Base-by-base conservation (phyloP, 2,888 invertebrate genomes). In the Uropetala carovei region DNA sequence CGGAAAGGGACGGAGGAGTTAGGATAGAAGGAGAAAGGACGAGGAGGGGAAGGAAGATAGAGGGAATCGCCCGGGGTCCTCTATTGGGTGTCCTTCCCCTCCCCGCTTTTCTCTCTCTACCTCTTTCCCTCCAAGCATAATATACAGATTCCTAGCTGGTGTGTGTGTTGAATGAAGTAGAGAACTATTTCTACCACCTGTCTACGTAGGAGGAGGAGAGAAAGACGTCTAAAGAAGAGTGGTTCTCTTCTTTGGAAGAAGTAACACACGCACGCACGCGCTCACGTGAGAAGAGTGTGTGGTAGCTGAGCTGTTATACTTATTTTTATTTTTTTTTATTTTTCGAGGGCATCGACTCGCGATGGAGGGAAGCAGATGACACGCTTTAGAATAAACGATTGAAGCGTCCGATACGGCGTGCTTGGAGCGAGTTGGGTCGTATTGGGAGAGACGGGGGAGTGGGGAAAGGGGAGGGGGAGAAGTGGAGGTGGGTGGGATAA, bases 91-190 rank as follows among this genome's bases (percentile, higher is more conserved):
- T 75, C 75, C 75, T 75, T 27, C 13, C 27, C 27, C 27, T 27
- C 27, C 27, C 13, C 68, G 0, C n/a, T 68, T 22, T 43, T 43
- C 75, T 75, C 75, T 43, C 75, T 18, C 75, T 22, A 75, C 75
- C 27, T 75, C 75, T 75, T 43, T 43, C 5, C 43, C 43, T 43
- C 43, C 43, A 43, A 5, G 43, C 43, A 43, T 75, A 27, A 75
- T 75, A 27, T 75, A 75, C 75, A 75, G 75, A 75, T 75, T 75
- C 75, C 75, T n/a, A 75, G 27, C 27, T 75, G 75, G 11, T 27
- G 68, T 43, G 68, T 43, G 43, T 68, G 68, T 68, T 68, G 68
- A 68, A 68, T 68, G 68, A 68, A 22, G 5, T 7, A 18, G 10
- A 27, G 27, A 27, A 75, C 27, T 9, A 22, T 75, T 68, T 75